Evolutionary conservation across 2,113 vertebrate species (phyloP).

Genomic region (Garra rufa): DNA sequence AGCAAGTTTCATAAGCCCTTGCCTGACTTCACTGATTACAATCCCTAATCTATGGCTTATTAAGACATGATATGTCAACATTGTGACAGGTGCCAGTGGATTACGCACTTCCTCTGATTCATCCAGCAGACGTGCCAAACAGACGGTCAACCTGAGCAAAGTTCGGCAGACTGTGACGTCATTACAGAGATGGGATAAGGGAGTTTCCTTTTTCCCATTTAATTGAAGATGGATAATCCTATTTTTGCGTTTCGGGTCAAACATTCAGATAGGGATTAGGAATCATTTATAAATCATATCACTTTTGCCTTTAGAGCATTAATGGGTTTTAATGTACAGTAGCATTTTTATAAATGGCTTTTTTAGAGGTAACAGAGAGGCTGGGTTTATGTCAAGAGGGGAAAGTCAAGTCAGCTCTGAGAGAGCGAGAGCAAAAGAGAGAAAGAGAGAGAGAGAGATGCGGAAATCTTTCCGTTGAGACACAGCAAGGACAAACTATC

Average conservation of each 20-base stretch:
- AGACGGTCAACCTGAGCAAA: background rate
- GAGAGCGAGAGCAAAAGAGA: background rate
- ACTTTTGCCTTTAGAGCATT: background rate
- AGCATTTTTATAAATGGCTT: background rate
- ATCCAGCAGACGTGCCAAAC: background rate
- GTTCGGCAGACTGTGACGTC: conserved; percentile 20
- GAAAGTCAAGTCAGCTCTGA: background rate
- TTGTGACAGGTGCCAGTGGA: conserved; percentile 37
- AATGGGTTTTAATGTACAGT: conserved; percentile 2
- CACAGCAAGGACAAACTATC: conserved; percentile 64
- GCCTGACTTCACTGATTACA: background rate
- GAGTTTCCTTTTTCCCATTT: background rate
- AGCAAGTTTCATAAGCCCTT: background rate
- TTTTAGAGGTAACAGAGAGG: background rate
- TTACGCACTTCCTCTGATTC: conserved; percentile 33
- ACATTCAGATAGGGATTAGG: conserved; percentile 13
- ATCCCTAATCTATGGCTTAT: conserved; percentile 31
- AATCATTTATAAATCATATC: conserved; percentile 26
- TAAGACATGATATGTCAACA: conserved; percentile 40
- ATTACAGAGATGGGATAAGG: background rate
- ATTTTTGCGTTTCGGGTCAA: background rate
- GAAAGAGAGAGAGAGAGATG: conserved; percentile 2
- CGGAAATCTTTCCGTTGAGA: conserved; percentile 57
- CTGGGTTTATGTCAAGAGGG: conserved; percentile 3
- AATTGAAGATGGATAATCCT: conserved; percentile 39